A percentile compares a stretch with the other conserved stretches of the same genome.
Conservation (phyloP, 2,888 invertebrate species). For the Colostygia pectinataria region DNA sequence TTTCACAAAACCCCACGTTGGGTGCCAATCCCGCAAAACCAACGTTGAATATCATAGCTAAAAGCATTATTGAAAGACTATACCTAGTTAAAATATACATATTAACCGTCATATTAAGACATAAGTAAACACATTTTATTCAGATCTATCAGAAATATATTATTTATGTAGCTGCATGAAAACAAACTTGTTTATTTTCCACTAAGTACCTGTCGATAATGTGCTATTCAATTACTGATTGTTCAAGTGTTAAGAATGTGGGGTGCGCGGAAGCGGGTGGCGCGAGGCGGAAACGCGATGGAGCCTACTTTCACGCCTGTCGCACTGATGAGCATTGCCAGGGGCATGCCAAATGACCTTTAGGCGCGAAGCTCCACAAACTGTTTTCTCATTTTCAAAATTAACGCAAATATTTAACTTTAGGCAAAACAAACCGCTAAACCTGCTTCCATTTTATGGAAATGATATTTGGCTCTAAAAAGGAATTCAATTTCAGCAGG, state of each 20-base stretch:
- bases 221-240: constrained; percentile 20
- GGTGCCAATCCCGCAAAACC: too few species aligned
- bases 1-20: too few species aligned
- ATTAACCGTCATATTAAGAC: too few species aligned
- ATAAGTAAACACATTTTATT: too few species aligned
- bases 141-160: neutral
- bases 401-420: constrained; percentile 2
- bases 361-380: constrained; percentile 9
- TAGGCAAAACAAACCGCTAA: neutral
- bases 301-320: constrained; percentile 65
- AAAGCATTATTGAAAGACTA: too few species aligned
- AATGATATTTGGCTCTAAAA: constrained; percentile 1
- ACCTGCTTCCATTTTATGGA: neutral
- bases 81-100: too few species aligned
- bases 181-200: constrained; percentile 4
- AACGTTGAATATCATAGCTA: too few species aligned
- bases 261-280: constrained; percentile 51
- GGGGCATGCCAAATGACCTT: constrained; percentile 36
- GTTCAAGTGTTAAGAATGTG: constrained; percentile 34
- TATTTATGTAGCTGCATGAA: neutral
- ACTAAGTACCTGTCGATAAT: constrained; percentile 17
- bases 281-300: constrained; percentile 53
- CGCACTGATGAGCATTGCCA: constrained; percentile 56
- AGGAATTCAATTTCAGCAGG: constrained; percentile 13
- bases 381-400: constrained; percentile 9